Conservation (phyloP, 2,888 invertebrate genomes). For the Salticus scenicus region DNA sequence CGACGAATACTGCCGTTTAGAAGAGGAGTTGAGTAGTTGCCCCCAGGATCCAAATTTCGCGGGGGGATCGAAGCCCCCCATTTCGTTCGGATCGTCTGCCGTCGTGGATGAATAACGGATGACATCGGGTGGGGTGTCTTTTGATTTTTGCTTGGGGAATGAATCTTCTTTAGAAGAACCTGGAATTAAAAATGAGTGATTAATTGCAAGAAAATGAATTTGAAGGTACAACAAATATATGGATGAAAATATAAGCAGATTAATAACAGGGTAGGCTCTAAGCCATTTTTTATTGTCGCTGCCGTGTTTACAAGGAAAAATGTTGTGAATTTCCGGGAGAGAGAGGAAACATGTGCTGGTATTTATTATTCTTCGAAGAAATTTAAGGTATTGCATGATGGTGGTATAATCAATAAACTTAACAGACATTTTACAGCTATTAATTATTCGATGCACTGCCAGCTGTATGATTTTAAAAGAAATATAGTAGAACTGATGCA, state of each 20-base stretch:
- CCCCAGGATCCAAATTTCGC: slow-evolving; percentile 65
- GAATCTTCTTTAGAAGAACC: slow-evolving; percentile 36
- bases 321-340: not conserved
- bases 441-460: too few species aligned
- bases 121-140: slow-evolving; percentile 53
- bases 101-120: slow-evolving; percentile 41
- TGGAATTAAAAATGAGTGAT: slow-evolving; percentile 25
- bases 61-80: slow-evolving; percentile 40
- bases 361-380: not conserved
- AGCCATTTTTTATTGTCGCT: not conserved
- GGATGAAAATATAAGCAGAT: slow-evolving; percentile 4
- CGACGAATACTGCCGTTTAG: slow-evolving; percentile 45
- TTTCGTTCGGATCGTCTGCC: slow-evolving; percentile 4
- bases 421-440: too few species aligned
- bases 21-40: slow-evolving; percentile 39
- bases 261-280: not conserved
- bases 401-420: too few species aligned
- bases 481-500: too few species aligned
- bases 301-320: not conserved
- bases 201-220: not conserved
- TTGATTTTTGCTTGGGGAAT: slow-evolving; percentile 22
- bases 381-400: too few species aligned
- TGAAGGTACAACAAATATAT: not conserved
- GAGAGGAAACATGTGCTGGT: not conserved
- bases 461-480: too few species aligned